Conservation (phyloP, 2,113 vertebrate genomes). For the Entomyzon cyanotis region DNA sequence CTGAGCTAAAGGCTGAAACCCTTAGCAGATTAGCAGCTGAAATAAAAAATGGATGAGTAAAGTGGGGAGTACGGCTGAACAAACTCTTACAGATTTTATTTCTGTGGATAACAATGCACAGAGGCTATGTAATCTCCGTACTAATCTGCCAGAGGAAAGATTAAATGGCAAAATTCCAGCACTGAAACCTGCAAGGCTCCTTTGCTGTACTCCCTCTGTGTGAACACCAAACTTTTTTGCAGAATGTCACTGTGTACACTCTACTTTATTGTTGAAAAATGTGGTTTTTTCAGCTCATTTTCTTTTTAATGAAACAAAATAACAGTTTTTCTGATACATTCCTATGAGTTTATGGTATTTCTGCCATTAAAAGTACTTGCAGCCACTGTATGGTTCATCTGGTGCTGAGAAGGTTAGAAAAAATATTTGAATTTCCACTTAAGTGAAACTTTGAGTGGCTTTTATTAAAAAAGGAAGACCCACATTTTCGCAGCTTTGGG, state of each 20-base stretch:
- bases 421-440: background rate
- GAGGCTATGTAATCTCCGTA: background rate
- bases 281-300: background rate
- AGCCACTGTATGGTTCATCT: background rate
- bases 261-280: background rate
- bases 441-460: background rate
- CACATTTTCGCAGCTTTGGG: background rate
- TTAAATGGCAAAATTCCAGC: conserved; percentile 56
- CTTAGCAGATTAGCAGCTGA: conserved; percentile 44
- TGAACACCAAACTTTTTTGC: background rate
- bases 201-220: background rate
- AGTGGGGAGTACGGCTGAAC: background rate
- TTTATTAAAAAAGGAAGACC: background rate
- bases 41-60: conserved; percentile 51
- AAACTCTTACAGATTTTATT: conserved; percentile 18
- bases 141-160: conserved; percentile 44
- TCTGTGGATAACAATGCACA: conserved; percentile 29
- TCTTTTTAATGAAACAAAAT: background rate
- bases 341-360: background rate
- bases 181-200: background rate
- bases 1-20: conserved; percentile 56
- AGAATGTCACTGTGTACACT: background rate
- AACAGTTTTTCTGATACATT: background rate
- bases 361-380: background rate
- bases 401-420: background rate